Conservation (phyloP, 2,113 vertebrate genomes). For the Daubentonia madagascariensis region DNA sequence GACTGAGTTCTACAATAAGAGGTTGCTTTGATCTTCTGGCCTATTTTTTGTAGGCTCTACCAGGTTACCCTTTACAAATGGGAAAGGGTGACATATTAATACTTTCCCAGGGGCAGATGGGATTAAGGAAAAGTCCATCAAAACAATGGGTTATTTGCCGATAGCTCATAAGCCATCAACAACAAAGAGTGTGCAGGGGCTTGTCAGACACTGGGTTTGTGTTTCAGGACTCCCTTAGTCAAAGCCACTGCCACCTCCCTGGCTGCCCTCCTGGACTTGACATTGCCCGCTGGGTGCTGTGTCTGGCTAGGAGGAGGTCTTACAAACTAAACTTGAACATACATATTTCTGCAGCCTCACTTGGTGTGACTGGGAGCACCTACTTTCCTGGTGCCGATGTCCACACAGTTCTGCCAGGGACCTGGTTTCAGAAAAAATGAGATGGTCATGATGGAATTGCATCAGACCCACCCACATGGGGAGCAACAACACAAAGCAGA, state of each 20-base stretch:
- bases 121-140: not conserved
- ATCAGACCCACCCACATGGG: rapidly evolving
- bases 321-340: not conserved
- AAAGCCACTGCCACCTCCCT: not conserved
- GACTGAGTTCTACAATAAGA: rapidly evolving
- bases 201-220: too few species aligned
- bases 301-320: not conserved
- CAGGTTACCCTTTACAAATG: not conserved
- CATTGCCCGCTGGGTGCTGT: not conserved
- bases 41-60: too few species aligned
- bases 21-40: not conserved
- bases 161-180: not conserved
- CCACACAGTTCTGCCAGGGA: not conserved
- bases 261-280: not conserved
- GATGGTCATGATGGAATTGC: not conserved
- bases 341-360: not conserved
- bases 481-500: not conserved
- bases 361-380: rapidly evolving
- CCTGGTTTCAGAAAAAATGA: not conserved
- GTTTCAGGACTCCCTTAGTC: too few species aligned
- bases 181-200: rapidly evolving
- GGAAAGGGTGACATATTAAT: not conserved
- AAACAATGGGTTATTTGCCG: not conserved
- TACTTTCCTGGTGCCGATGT: rapidly evolving
- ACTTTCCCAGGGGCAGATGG: not conserved